A percentile compares a stretch with the other conserved stretches of the same genome.
Evolutionary conservation across 2,113 vertebrate genomes (phyloP).

Genomic region (Mastomys coucha): DNA sequence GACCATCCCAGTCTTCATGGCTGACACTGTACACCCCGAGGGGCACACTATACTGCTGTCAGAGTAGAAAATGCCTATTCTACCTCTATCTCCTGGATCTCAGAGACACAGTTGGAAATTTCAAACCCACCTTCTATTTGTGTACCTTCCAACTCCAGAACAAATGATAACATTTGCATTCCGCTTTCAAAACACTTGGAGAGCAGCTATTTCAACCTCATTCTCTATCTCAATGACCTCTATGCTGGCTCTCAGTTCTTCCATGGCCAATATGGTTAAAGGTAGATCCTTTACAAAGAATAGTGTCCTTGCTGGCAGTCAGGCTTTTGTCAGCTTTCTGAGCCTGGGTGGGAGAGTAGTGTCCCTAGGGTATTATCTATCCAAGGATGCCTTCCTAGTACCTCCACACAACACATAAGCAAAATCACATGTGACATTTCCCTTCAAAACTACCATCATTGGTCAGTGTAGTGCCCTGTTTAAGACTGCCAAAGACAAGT

Average conservation of each 20-base stretch:
- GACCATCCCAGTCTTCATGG: neutral
- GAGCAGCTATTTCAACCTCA: neutral
- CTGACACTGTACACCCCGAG: neutral
- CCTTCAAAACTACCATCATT: neutral
- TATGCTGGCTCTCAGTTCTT: neutral
- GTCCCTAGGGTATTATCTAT: neutral
- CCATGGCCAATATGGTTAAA: neutral
- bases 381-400: neutral
- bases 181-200: slow-evolving; percentile 50
- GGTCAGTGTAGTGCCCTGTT: neutral
- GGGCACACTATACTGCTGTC: neutral
- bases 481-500: neutral
- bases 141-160: neutral
- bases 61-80: too few species aligned
- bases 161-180: neutral
- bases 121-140: neutral
- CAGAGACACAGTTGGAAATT: neutral
- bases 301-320: accelerated
- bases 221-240: neutral
- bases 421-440: accelerated
- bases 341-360: neutral
- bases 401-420: neutral
- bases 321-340: neutral
- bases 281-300: neutral
- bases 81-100: neutral